A percentile compares a stretch with the other conserved stretches of the same genome.
These are phyloP conservation scores for Bettongia penicillata DNA, from an alignment of 2,113 vertebrate species.

Conservation along the genomic window DNA sequence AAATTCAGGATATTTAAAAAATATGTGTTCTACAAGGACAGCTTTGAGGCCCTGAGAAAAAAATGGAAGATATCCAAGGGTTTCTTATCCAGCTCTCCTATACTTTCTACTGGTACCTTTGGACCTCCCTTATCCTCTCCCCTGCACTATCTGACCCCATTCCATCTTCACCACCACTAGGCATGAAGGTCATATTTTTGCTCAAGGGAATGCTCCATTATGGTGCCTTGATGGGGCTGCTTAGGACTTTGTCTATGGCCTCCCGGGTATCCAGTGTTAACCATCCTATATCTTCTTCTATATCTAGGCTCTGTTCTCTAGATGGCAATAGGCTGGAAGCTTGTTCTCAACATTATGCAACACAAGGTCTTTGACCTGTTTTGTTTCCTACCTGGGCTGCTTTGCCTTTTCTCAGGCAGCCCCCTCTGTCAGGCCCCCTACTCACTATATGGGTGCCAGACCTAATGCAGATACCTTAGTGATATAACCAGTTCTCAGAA, in stretches of 20 bases:
- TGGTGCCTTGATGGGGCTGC: neutral
- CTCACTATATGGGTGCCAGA: neutral
- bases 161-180: neutral
- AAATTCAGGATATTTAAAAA: neutral
- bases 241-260: neutral
- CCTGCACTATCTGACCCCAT: neutral
- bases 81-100: neutral
- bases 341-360: neutral
- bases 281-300: neutral
- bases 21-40: neutral
- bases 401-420: neutral
- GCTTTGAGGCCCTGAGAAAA: neutral
- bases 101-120: neutral
- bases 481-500: neutral
- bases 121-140: neutral
- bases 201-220: neutral
- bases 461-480: neutral
- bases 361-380: neutral
- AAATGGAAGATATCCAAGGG: neutral
- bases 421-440: neutral
- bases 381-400: neutral
- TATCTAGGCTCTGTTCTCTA: neutral
- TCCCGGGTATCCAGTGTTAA: neutral
- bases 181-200: neutral
- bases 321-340: neutral